Evolutionary conservation across 2,797 vertebrate species (phyloP), one percentile per base, ranked within the genome.

Genomic region (Spinibarbus caldwelli): DNA sequence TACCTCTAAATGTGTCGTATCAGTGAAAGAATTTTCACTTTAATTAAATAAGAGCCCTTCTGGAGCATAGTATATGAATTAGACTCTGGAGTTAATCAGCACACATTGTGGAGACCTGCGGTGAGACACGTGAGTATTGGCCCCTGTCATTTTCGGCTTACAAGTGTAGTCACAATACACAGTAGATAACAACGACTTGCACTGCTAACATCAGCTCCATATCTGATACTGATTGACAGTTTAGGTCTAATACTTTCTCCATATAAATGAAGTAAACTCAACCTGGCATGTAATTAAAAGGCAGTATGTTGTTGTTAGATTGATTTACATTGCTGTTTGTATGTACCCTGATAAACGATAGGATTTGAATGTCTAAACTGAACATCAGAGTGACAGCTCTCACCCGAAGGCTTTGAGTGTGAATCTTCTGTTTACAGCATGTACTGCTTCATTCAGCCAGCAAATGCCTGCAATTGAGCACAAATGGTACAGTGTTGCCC

Each of bases 401-500:
- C 43, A 26, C 66, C 83, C 62, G 21, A 59, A 80, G 83, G 38
- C 64, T 80, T 68, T 76, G 86, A 87, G 85, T 86, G 78, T 71
- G 72, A 88, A 81, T 80, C 83, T 68, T 66, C 54, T 73, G 77
- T 87, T 89, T 88, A 75, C 78, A 62, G 76, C 76, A 77, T 83
- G 84, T 38, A 45, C 82, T 86, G 88, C 92, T 89, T 91, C 86
- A 90, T 86, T 89, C 43, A 47, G 78, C 62, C 80, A 85, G 43
- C 81, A 91, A 89, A 89, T 86, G 88, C 90, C 88, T 89, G 72
- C 82, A 87, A 85, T 86, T 89, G 31, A 87, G 80, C 26, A 85
- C 91, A 91, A 93, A 88, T 89, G 90, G 88, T 86, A 87, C 84
- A 10, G 87, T 80, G 77, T 81, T 26, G 85, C 86, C 93, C 80